Base-by-base conservation (phyloP, 2,797 vertebrate species). In the Spheniscus humboldti region DNA sequence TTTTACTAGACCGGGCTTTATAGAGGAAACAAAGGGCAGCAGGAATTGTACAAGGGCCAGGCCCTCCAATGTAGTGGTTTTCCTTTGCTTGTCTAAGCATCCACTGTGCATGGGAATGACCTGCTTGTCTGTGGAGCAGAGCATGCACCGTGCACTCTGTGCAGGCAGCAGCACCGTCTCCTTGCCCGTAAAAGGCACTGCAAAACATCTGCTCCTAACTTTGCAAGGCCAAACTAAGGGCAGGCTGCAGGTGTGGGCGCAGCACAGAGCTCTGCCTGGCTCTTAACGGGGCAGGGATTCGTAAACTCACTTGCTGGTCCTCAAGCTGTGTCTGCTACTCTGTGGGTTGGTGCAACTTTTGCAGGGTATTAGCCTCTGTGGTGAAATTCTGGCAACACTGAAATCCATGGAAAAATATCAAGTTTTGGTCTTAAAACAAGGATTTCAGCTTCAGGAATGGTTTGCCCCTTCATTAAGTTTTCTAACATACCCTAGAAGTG, bases 101-200 rank as follows among this genome's bases (percentile, higher is more conserved):
- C n/a, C 50, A 10, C 16, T 14, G 13, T n/a, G 39, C 24, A 25
- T 0, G 0, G 45, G 50, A 90, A 35, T 27, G 67, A 48, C 8
- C 16, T 57, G 45, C 20, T 91, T 60, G 18, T 53, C 66, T 68
- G 2, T 9, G n/a, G 53, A 91, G 57, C 23, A 73, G 64, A 14
- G 28, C 15, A 30, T 7, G 35, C 35, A 37, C 15, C 2, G 0
- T 47, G 43, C 30, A 25, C 18, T 25, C 41, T 33, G 16, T 59
- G 33, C 28, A 30, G 2, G 0, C 55, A 17, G 24, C 6, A 1
- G 19, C 37, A 11, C 27, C 17, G 13, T 9, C 47, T 31, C 10
- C 11, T 16, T 10, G 5, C 14, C 6, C 5, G 18, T 86, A 47
- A 69, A 76, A n/a, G 17, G 14, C 20, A 9, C 27, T 18, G n/a